Percentiles rank a stretch among this genome's conserved stretches.
Conservation (phyloP, 2,888 invertebrate genomes). For the Ischnura elegans region DNA sequence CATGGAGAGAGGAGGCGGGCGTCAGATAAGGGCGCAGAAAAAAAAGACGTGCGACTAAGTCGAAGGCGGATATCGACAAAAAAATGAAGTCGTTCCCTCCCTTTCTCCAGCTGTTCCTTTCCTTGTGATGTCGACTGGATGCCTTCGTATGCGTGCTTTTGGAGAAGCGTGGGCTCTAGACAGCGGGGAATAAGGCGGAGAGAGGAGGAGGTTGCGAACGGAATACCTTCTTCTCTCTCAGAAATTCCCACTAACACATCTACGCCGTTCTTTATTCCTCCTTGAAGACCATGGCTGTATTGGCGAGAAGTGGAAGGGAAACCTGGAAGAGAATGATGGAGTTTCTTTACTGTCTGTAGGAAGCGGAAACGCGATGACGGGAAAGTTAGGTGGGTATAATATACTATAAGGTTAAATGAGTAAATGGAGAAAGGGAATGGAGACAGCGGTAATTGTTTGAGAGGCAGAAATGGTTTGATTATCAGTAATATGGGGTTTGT, state of each 20-base stretch:
- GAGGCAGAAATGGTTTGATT: background rate
- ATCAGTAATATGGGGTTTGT: background rate
- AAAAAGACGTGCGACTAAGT: slow-evolving; percentile 42
- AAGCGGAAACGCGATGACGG: background rate
- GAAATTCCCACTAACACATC: background rate
- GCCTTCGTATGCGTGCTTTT: background rate
- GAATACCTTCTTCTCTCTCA: background rate
- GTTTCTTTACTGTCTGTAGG: background rate
- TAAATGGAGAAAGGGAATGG: background rate
- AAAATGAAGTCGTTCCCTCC: background rate
- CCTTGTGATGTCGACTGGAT: background rate
- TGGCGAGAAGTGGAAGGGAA: background rate
- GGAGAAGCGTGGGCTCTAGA: background rate
- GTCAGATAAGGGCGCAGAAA: slow-evolving; percentile 22
- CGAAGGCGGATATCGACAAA: slow-evolving; percentile 47
- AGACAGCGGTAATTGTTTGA: background rate
- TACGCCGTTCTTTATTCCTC: background rate
- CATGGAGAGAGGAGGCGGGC: background rate
- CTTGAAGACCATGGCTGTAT: background rate
- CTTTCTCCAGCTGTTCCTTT: background rate
- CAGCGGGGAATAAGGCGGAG: background rate
- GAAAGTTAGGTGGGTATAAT: background rate
- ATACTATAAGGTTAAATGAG: no score
- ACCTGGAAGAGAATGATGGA: background rate
- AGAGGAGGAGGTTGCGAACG: background rate